A percentile compares a stretch with the other conserved stretches of the same genome.
phyloP scores from a whole-genome alignment of 2,888 invertebrate genomes.

The Halictus ligatus region DNA sequence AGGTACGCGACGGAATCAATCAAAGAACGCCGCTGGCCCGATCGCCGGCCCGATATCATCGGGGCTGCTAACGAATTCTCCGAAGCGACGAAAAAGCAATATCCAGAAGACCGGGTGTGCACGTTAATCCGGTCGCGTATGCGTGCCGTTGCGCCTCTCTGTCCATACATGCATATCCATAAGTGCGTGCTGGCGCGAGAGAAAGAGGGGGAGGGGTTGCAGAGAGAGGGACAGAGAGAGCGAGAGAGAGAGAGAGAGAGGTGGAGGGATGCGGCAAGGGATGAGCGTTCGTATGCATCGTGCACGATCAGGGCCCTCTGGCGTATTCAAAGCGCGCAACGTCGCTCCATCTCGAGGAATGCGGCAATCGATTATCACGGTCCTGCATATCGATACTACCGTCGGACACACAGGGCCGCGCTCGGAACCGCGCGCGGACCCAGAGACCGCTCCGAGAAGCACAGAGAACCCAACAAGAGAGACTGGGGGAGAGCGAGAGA shows the following conservation, averaged over 20 bases:
- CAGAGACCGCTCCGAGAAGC: conserved; percentile 65
- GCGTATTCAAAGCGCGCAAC: conserved; percentile 74
- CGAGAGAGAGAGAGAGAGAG: conserved; percentile 41
- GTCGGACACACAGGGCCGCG: conserved; percentile 70
- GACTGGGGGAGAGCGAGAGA: neutral
- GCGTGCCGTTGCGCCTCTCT: conserved; percentile 32
- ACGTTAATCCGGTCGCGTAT: conserved; percentile 74
- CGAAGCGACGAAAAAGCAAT: conserved; percentile 58
- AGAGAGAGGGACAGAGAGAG: neutral
- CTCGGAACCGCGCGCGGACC: conserved; percentile 52
- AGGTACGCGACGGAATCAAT: conserved; percentile 10
- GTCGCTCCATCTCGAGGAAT: conserved; percentile 80
- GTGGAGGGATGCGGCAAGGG: conserved; percentile 61
- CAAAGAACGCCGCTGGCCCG: conserved; percentile 12
- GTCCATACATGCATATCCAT: conserved; percentile 54
- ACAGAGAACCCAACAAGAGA: conserved; percentile 56
- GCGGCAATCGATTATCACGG: conserved; percentile 82
- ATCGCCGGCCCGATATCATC: conserved; percentile 37
- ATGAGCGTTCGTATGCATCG: conserved; percentile 64
- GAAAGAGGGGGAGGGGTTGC: conserved; percentile 50
- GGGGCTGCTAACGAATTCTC: conserved; percentile 59
- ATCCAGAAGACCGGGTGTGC: conserved; percentile 48
- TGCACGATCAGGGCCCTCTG: conserved; percentile 66
- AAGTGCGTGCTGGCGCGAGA: conserved; percentile 72
- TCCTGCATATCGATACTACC: conserved; percentile 81